Evolutionary conservation across 2,888 invertebrate genomes (phyloP).

Genomic region (Prosopocoilus inquinatus): DNA sequence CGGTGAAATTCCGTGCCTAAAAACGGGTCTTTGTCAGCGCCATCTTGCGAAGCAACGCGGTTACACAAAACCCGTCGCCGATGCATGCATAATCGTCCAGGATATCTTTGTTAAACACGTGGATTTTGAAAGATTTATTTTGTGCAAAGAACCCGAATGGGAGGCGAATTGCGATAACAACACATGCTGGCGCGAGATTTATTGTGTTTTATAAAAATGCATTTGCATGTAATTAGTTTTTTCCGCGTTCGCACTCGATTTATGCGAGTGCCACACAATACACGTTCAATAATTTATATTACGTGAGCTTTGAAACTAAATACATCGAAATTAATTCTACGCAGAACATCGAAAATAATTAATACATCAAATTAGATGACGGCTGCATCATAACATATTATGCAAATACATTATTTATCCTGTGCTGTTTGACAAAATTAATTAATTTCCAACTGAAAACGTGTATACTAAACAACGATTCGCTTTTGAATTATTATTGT

Average conservation of each 20-base stretch:
- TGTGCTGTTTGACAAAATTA: too few species aligned
- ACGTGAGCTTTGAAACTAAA: neutral
- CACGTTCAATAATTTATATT: too few species aligned
- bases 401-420: conserved; percentile 1
- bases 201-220: too few species aligned
- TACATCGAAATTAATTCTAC: conserved; percentile 1
- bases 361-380: neutral
- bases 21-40: conserved; percentile 38
- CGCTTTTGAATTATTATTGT: too few species aligned
- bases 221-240: too few species aligned
- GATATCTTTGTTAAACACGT: neutral
- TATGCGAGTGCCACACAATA: too few species aligned
- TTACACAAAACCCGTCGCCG: conserved; percentile 13
- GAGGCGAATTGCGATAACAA: too few species aligned
- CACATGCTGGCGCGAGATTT: too few species aligned
- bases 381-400: neutral
- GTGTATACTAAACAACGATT: too few species aligned
- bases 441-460: too few species aligned
- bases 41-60: conserved; percentile 27
- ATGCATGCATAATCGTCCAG: conserved; percentile 3
- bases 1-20: conserved; percentile 26
- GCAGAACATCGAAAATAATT: neutral
- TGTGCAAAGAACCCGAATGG: neutral
- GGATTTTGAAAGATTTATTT: conserved; percentile 2
- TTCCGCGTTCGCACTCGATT: too few species aligned